A percentile compares a stretch with the other conserved stretches of the same genome.
Conservation (phyloP, 2,113 vertebrate species). For the Callipepla californica region DNA sequence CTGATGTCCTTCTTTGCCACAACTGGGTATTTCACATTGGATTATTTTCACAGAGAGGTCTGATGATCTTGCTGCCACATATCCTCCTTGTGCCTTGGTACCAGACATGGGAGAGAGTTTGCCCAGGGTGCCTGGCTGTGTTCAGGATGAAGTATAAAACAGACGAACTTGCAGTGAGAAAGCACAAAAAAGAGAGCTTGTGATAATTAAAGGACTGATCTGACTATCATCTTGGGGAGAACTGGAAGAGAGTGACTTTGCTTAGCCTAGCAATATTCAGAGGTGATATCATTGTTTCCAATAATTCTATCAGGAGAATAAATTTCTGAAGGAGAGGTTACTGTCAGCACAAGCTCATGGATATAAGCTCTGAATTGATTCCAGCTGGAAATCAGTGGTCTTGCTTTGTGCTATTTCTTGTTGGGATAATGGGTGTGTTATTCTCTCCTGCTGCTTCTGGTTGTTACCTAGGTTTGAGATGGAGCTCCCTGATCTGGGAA, state of each 20-base stretch:
- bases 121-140: rapidly evolving
- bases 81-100: neutral
- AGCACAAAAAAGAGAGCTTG: neutral
- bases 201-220: slow-evolving; percentile 14
- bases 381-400: neutral
- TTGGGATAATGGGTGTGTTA: neutral
- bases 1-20: neutral
- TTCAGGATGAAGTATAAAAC: neutral
- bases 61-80: neutral
- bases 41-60: neutral
- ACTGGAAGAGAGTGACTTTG: neutral
- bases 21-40: neutral
- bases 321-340: slow-evolving; percentile 11
- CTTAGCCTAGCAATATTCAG: slow-evolving; percentile 49
- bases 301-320: slow-evolving; percentile 28
- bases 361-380: neutral
- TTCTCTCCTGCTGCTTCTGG: neutral
- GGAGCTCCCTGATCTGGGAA: neutral
- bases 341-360: neutral
- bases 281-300: slow-evolving; percentile 27
- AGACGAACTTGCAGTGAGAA: neutral
- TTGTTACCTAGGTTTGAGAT: neutral
- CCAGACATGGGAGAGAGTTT: neutral
- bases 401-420: neutral
- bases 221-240: neutral